Percentiles rank a stretch among this genome's conserved stretches.
Conservation (phyloP, 2,797 vertebrate species). For the Propithecus perrieri region DNA sequence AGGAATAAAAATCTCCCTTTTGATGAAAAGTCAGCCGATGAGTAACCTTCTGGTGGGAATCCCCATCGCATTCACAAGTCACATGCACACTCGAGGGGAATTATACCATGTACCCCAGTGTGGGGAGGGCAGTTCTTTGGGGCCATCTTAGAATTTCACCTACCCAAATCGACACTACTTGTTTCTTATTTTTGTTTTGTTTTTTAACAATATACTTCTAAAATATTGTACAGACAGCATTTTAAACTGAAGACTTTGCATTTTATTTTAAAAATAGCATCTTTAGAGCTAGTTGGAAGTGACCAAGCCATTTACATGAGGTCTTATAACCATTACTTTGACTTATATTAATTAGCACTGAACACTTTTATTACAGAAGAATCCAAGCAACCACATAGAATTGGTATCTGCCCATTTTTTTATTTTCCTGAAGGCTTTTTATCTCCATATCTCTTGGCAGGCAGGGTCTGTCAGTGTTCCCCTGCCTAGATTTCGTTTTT, state of each 20-base stretch:
- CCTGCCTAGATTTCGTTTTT: not conserved
- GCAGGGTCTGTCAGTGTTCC: not conserved
- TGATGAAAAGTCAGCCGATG: not conserved
- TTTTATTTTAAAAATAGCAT: not conserved
- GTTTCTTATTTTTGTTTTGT: not conserved
- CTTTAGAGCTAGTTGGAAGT: not conserved
- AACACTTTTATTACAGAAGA: not conserved
- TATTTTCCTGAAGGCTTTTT: not conserved
- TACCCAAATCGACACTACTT: not conserved
- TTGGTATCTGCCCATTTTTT: not conserved
- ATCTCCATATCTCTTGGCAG: not conserved
- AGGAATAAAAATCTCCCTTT: not conserved
- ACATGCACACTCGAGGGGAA: not conserved
- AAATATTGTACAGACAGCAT: not conserved
- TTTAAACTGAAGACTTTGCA: not conserved
- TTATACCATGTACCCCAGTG: too few relatives aligned
- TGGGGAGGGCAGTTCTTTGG: not conserved
- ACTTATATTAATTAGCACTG: not conserved
- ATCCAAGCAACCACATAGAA: not conserved
- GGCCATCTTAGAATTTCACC: not conserved
- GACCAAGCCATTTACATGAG: not conserved
- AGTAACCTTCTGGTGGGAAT: not conserved
- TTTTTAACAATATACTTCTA: not conserved
- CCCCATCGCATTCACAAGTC: not conserved
- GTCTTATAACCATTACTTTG: not conserved